Conservation (phyloP, 30 jellyfish, hydroid and myxozoan genomes). For the Nemopilema nomurai region DNA sequence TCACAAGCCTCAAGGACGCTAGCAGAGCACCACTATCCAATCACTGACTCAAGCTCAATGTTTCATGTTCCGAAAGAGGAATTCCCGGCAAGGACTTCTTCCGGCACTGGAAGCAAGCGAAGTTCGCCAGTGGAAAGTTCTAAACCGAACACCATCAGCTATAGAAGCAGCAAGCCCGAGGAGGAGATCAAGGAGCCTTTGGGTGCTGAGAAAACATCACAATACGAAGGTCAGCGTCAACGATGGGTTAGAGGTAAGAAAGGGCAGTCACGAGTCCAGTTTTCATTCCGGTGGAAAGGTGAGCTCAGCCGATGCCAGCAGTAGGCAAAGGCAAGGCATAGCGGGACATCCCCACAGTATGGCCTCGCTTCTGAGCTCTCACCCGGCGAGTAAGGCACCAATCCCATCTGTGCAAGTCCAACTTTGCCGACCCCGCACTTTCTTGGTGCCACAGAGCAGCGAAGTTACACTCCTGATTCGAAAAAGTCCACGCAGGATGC, state of each 20-base stretch:
- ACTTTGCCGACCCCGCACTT: not conserved
- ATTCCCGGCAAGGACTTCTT: not conserved
- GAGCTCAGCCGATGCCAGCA: not conserved
- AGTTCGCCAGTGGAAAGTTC: constrained; percentile 25
- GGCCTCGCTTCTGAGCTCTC: constrained; percentile 49
- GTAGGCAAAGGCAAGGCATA: constrained; percentile 25
- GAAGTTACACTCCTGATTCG: not conserved
- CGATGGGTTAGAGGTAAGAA: not conserved
- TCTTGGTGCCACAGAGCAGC: not conserved
- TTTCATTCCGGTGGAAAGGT: not conserved
- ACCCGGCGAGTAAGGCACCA: constrained; percentile 12
- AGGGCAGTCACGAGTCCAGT: not conserved
- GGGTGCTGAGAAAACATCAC: not conserved
- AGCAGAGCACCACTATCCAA: constrained; percentile 20
- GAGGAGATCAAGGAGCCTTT: not conserved
- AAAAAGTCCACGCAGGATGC: not conserved
- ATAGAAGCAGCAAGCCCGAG: constrained; percentile 11
- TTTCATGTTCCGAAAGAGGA: constrained; percentile 13
- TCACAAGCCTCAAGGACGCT: constrained; percentile 30
- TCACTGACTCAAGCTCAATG: not conserved
- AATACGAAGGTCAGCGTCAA: not conserved
- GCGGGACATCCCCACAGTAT: constrained; percentile 58
- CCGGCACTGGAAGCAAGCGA: constrained; percentile 17
- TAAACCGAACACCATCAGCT: constrained; percentile 12
- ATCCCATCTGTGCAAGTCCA: constrained; percentile 7